These are phyloP conservation scores for Brachionus rubens DNA, from an alignment of 1,140 invertebrate species.

Conservation along the genomic window DNA sequence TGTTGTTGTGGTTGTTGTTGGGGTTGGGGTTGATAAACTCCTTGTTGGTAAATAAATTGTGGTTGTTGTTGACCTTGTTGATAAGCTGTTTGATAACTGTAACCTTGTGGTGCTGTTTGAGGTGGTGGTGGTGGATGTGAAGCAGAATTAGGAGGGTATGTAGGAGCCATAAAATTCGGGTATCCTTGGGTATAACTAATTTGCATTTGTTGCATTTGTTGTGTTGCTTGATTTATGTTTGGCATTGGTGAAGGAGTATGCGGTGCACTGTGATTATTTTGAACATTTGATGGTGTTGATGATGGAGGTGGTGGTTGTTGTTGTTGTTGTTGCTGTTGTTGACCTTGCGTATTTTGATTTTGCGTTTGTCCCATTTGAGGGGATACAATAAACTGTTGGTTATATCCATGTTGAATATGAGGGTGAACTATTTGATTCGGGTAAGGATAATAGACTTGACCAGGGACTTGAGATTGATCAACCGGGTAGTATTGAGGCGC, in stretches of 20 bases:
- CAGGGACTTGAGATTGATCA: background rate
- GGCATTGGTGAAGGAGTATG: conserved; percentile 14
- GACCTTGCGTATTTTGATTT: too few species aligned
- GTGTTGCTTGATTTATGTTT: background rate
- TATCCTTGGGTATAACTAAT: background rate
- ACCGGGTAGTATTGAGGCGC: background rate
- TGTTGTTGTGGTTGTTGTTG: background rate
- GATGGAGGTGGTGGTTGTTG: conserved; percentile 23
- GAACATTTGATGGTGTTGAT: conserved; percentile 1
- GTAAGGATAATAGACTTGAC: background rate
- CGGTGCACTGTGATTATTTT: conserved; percentile 18
- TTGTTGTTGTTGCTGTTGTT: background rate
- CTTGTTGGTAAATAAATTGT: background rate
- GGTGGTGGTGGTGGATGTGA: background rate
- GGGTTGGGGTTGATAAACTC: background rate
- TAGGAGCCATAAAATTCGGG: background rate
- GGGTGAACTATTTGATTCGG: background rate
- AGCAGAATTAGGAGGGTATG: background rate
- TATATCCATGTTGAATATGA: background rate
- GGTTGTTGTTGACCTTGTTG: background rate
- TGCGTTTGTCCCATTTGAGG: background rate
- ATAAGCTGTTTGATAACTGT: background rate
- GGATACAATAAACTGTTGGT: background rate
- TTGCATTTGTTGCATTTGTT: conserved; percentile 19
- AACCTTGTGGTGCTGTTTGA: background rate